Evolutionary conservation across 1,140 invertebrate genomes (phyloP).

Genomic region (Lerema accius): DNA sequence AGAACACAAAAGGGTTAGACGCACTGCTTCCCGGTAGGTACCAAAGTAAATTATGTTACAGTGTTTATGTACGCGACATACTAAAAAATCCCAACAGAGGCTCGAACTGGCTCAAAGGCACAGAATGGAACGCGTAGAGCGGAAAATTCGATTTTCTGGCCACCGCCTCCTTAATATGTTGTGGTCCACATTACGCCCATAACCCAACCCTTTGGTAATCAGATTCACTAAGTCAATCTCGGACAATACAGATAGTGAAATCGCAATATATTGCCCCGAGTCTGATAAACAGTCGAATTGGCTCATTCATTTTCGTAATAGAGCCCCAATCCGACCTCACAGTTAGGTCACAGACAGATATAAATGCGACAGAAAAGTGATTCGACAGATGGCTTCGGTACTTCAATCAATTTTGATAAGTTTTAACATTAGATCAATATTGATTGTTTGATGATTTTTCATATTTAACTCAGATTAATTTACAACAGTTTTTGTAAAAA

Average conservation of each 20-base stretch:
- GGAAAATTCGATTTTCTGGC: slow-evolving; percentile 80
- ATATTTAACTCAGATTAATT: too few species aligned
- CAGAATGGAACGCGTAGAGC: slow-evolving; percentile 55
- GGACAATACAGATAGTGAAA: slow-evolving; percentile 61
- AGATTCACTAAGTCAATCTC: slow-evolving; percentile 72
- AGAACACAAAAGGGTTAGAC: slow-evolving; percentile 2
- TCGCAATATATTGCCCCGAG: slow-evolving; percentile 59
- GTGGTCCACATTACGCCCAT: slow-evolving; percentile 64
- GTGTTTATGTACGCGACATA: slow-evolving; percentile 64
- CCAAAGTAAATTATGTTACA: slow-evolving; percentile 39
- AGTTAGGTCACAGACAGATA: slow-evolving; percentile 15
- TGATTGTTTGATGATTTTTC: too few species aligned
- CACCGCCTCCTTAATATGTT: slow-evolving; percentile 66
- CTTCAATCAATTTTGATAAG: too few species aligned
- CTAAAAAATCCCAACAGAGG: slow-evolving; percentile 66
- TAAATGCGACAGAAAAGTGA: neutral
- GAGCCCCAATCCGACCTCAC: slow-evolving; percentile 22
- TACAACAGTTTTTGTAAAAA: too few species aligned
- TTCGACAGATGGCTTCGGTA: too few species aligned
- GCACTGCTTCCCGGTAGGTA: neutral
- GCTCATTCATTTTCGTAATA: slow-evolving; percentile 25
- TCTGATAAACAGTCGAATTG: slow-evolving; percentile 56
- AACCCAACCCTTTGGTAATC: slow-evolving; percentile 65
- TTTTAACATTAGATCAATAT: too few species aligned
- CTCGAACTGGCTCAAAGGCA: slow-evolving; percentile 62